Evolutionary conservation across 2,113 vertebrate species (phyloP), one percentile per base, ranked within the genome.

Genomic region (Chamaea fasciata): DNA sequence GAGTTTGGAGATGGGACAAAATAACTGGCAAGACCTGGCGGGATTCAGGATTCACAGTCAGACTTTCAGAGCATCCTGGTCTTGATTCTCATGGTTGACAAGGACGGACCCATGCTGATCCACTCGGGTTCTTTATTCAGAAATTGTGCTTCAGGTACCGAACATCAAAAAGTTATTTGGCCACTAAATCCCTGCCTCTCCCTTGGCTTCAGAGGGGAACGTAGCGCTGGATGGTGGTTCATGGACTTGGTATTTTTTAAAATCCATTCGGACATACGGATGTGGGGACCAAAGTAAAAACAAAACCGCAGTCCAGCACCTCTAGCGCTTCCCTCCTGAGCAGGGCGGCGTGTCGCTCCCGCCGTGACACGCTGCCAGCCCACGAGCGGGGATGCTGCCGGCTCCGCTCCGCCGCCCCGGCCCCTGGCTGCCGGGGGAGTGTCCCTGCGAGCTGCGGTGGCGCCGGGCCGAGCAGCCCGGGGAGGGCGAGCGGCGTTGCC

Each of bases 201-300:
- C 8, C 47, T 49, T 19, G 6, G 28, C 69, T 52, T 44, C 64
- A 37, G 7, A 59, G 59, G 7, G 50, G 26, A 59, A 31, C 0
- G 39, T 68, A n/a, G 26, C 8, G 13, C 0, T 2, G 35, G 35
- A 14, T 1, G 41, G 22, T 0, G 20, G 17, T 21, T 63, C 47
- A 41, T 0, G 23, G 19, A 28, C 28, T 10, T 22, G 11, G 13
- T 5, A 10, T 47, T 42, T 59, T 28, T 8, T 1, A 3, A n/a
- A 46, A 69, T 26, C 33, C 4, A 7, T 15, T 41, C 10, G 28
- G 17, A 53, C 33, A 35, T 6, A 53, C 8, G 9, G 11, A 6
- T 12, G 52, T 0, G 53, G 16, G 18, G 15, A 49, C 23, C 31
- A 28, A 52, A 50, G 21, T 5, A 26, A 30, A 27, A 57, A 0